Base-by-base conservation (phyloP, 2,888 invertebrate species). In the Rhogogaster chlorosoma region DNA sequence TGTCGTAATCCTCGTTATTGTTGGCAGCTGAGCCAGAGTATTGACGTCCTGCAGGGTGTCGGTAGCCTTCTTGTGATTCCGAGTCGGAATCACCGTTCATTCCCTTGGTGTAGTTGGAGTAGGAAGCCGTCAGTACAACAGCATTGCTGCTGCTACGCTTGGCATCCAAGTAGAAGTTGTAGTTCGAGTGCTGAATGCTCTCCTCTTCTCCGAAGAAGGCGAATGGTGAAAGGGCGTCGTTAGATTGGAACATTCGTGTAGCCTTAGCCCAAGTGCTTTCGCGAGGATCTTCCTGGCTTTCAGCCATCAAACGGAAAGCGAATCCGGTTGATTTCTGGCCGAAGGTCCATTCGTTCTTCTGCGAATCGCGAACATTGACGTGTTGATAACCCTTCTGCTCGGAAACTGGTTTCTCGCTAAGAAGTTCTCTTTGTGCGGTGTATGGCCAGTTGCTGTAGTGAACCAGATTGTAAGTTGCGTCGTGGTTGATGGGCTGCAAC, bases 361-460 rank as follows among this genome's bases (percentile, higher is more conserved):
- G 26, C 9, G 67, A n/a, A 29, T 67, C 67, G 32, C 42, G 42
- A 45, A 29, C 67, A 10, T 67, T 29, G 67, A 83, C 67, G n/a
- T n/a, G 10, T 6, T 45, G 42, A 32, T 29, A n/a, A 26, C 67
- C 67, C 45, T 83, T 67, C 83, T 83, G 83, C n/a, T 83, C 18
- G 9, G 70, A 45, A 2, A 95, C 92, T 9, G 96, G 95, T 75
- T 94, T 93, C 71, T 95, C 91, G 22, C 94, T 93, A 73, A 95
- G 94, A 88, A 96, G 95, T 88, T 96, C 94, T 89, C 95, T 94
- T 87, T 93, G 94, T 0, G 95, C 93, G 18, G 95, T 95, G 93
- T 95, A 97, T 5, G 97, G 97, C 94, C 95, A 94, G 2, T 95
- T 94, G 89, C 95, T 96, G 92, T 94, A 94, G 89, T 96, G 96